Evolutionary conservation across 2,113 vertebrate species (phyloP), one percentile per base, ranked within the genome.

Genomic region (Channa argus): DNA sequence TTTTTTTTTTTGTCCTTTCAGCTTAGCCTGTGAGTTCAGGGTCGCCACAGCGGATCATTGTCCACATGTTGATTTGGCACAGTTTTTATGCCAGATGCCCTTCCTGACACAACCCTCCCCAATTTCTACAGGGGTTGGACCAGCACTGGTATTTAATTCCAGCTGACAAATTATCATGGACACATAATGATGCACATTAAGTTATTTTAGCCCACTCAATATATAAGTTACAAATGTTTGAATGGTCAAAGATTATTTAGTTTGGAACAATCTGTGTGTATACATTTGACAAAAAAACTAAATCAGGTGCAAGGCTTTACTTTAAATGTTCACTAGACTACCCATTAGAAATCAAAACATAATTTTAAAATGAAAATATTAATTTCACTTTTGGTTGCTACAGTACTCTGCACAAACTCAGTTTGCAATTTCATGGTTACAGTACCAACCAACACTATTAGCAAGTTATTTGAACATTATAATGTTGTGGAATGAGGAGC

Each of bases 331-430:
- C 5, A 24, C 24, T 24, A 24, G 24, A 24, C 24, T 24, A 24
- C 24, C 24, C 24, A 24, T 24, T 24, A 24, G 24, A 24, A 24
- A 24, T 24, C 24, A 24, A 24, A 24, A 24, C 24, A 24, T 24
- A 24, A 24, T 24, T 24, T 24, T 24, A 24, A 24, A 76, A 77
- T 71, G 72, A 43, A 61, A 77, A 46, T 8, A 44, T 66, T 4
- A 4, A 36, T 44, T 61, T 60, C 34, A 33, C 34, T 34, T 51
- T 34, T 24, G n/a, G 10, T 38, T 72, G 60, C 54, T 36, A 43
- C 6, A 14, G n/a, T 24, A 24, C 24, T 12, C 9, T n/a, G 8
- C 0, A 3, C 6, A 56, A 41, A 70, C 49, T 12, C 38, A 41
- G 3, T 43, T 13, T 11, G 13, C 24, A 41, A 3, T 47, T 68